These are phyloP conservation scores for Microchirus variegatus DNA, from an alignment of 2,797 vertebrate genomes.

Conservation along the genomic window DNA sequence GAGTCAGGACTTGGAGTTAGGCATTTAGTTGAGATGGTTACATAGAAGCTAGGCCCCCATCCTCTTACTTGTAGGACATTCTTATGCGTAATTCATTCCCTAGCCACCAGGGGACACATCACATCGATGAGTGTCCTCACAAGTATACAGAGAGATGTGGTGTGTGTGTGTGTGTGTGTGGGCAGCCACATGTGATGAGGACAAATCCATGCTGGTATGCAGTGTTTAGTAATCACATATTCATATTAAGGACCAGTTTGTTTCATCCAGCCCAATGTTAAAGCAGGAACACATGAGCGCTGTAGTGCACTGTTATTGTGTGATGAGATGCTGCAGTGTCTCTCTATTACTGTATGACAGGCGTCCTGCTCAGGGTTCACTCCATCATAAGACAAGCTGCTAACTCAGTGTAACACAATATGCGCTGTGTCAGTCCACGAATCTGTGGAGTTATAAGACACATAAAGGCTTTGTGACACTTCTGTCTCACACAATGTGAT, in stretches of 20 bases:
- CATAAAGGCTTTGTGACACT: neutral
- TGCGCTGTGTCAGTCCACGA: neutral
- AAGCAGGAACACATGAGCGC: neutral
- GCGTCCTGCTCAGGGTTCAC: constrained; percentile 2
- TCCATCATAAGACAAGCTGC: constrained; percentile 13
- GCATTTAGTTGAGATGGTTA: no score
- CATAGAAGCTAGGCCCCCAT: no score
- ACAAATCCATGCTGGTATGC: constrained; percentile 16
- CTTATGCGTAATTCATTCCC: no score
- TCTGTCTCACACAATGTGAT: neutral
- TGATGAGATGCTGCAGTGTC: constrained; percentile 34
- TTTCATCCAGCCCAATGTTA: neutral
- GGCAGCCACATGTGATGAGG: constrained; percentile 27
- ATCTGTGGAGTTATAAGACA: neutral
- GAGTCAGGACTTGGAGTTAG: no score
- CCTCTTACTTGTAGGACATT: no score
- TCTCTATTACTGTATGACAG: neutral
- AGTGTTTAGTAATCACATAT: constrained; percentile 23
- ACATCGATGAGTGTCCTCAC: no score
- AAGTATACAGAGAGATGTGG: neutral
- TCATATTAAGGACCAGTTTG: neutral
- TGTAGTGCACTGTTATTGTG: neutral
- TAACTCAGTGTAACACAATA: neutral
- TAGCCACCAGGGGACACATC: no score
- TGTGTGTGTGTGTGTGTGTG: neutral